Evolutionary conservation across 2,888 invertebrate species (phyloP), one percentile per base, ranked within the genome.

Genomic region (Leucophenga montana): DNA sequence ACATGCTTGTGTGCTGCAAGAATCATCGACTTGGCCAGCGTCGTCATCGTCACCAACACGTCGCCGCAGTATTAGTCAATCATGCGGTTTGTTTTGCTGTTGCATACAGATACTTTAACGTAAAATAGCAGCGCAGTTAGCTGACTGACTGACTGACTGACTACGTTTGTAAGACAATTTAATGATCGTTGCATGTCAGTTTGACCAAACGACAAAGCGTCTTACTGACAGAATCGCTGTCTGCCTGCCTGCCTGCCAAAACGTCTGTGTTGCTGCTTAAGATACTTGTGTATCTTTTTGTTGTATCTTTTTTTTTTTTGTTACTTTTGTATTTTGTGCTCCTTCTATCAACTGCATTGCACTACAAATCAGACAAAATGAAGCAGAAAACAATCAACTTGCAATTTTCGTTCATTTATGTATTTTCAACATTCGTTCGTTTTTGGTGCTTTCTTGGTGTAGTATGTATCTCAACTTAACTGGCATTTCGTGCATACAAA

Each of bases 401-500:
- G 62, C 62, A 64, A 64, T 64, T 64, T 64, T 64, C 62, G 46
- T 33, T 64, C 27, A 2, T 64, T 50, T n/a, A n/a, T n/a, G n/a
- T n/a, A n/a, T n/a, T n/a, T n/a, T n/a, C n/a, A n/a, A n/a, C 6
- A 2, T 50, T 50, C 16, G 50, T 18, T 50, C 13, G 6, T 50
- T 50, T 50, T 50, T 6, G 39, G 16, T 50, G 4, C n/a, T 4
- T 50, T 16, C 1, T 50, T 50, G 1, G 50, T 18, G 5, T 50
- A 1, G 39, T 6, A 11, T 50, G 4, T 16, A 16, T 27, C 4
- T 2, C 27, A 4, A 4, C 50, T 80, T 78, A 79, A 80, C 81
- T 79, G 76, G 75, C 79, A 73, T 76, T 82, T 79, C 76, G 78
- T 82, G 77, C 73, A 73, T 77, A 76, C 76, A 75, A 76, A 61